Conservation (phyloP, 2,797 vertebrate genomes). For the Phoxinus dragarum region DNA sequence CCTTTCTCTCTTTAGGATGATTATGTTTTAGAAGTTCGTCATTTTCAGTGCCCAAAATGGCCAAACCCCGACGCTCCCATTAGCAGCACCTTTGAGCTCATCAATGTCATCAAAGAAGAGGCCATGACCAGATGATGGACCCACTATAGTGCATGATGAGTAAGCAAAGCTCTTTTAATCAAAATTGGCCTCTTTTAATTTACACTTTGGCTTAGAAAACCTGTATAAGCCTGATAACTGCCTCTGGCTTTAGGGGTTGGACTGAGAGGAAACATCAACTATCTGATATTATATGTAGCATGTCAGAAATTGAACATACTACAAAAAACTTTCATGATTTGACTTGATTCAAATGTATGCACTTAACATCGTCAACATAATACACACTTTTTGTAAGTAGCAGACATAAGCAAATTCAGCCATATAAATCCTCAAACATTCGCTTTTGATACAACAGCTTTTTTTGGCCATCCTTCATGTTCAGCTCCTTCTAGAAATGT, state of each 20-base stretch:
- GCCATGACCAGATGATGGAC: slow-evolving; percentile 89
- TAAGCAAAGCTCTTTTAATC: slow-evolving; percentile 69
- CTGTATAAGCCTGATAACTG: background rate
- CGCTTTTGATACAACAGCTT: background rate
- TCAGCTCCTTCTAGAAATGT: background rate
- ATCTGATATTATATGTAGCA: background rate
- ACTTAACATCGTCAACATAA: too few relatives aligned
- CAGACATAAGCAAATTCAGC: background rate
- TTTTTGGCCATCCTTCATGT: slow-evolving; percentile 8
- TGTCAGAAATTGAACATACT: background rate
- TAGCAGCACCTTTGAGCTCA: slow-evolving; percentile 93
- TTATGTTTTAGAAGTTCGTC: slow-evolving; percentile 93
- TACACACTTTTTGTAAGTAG: background rate
- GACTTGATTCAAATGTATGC: background rate
- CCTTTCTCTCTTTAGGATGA: slow-evolving; percentile 81
- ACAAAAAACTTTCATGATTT: background rate
- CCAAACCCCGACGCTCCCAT: slow-evolving; percentile 91
- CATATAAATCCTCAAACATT: background rate
- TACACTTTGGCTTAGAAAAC: background rate
- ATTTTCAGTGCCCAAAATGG: slow-evolving; percentile 97
- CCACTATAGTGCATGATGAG: slow-evolving; percentile 95
- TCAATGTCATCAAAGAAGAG: slow-evolving; percentile 94
- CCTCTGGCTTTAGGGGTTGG: background rate
- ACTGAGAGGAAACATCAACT: background rate
- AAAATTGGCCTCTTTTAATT: background rate